Evolutionary conservation across 2,797 vertebrate species (phyloP), one percentile per base, ranked within the genome.

Genomic region (Urophycis tenuis): DNA sequence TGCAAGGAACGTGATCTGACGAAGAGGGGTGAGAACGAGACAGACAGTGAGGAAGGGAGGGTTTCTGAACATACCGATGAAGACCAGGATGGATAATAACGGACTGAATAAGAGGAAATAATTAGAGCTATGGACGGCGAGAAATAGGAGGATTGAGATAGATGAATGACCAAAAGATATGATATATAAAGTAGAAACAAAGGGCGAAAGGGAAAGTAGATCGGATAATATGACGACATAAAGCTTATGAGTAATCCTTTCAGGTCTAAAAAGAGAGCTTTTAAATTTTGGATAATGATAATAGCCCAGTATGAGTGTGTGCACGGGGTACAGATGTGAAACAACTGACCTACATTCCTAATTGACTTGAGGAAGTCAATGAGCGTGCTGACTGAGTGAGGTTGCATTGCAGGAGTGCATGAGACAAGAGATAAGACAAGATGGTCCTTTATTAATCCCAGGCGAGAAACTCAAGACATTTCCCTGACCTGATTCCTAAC

Each of bases 231-330:
- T n/a, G 22, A 60, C 25, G 69, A 86, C 41, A 86, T 73, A 73
- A 33, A 86, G 91, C 89, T 91, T 90, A 89, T 81, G 70, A 41
- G 76, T 92, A 92, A 92, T 91, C 91, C 88, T 32, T 15, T 79
- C 75, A 81, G 86, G 86, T 86, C 86, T 87, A 79, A 91, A 87
- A 88, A 79, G 82, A 82, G 83, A 83, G 87, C 87, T 90, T 89
- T 90, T 86, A 88, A 89, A 90, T 89, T 89, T 83, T 86, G 85
- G 89, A 85, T 91, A 25, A 25, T 60, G 53, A 60, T 89, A 90
- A 91, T 91, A 80, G 81, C 74, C 71, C 33, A 31, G 67, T 69
- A 15, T 12, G 64, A 6, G 25, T 69, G 64, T 69, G 64, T 5
- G n/a, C 30, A 32, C 31, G 67, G 25, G 22, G 53, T 60, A n/a